phyloP scores from a whole-genome alignment of 2,113 vertebrate genomes.

The Erythrocercus mccallii region DNA sequence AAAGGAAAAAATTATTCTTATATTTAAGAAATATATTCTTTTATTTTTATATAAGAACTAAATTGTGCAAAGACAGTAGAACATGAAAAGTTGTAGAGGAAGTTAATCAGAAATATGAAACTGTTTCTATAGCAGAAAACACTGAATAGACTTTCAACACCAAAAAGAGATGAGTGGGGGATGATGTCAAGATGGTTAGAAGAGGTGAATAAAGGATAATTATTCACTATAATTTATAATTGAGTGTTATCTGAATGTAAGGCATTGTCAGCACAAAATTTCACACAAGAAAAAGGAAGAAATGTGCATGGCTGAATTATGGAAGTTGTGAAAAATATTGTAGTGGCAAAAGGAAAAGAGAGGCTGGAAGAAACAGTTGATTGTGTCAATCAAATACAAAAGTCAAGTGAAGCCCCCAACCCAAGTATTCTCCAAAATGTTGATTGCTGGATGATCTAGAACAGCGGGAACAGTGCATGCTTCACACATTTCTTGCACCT shows the following conservation, averaged over 20 bases:
- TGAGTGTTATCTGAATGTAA: neutral
- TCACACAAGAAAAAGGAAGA: neutral
- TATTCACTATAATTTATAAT: neutral
- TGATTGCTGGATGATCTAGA: neutral
- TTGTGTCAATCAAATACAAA: neutral
- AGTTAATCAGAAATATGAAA: neutral
- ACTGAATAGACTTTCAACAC: neutral
- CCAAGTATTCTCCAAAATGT: neutral
- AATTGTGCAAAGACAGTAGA: neutral
- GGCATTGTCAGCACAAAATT: neutral
- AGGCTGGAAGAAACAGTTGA: neutral
- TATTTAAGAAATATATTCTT: neutral
- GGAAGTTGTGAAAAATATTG: neutral
- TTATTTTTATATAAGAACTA: neutral
- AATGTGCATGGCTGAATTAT: neutral
- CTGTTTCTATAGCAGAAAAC: neutral
- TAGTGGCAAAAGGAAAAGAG: neutral
- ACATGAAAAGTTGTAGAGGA: neutral
- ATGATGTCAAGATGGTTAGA: neutral
- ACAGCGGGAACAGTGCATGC: neutral
- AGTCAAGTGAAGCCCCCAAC: neutral
- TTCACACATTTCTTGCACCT: neutral
- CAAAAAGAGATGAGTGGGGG: neutral
- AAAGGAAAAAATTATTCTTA: neutral
- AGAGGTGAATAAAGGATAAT: neutral